Evolutionary conservation across 2,113 vertebrate genomes (phyloP).

Genomic region (Condylura cristata): DNA sequence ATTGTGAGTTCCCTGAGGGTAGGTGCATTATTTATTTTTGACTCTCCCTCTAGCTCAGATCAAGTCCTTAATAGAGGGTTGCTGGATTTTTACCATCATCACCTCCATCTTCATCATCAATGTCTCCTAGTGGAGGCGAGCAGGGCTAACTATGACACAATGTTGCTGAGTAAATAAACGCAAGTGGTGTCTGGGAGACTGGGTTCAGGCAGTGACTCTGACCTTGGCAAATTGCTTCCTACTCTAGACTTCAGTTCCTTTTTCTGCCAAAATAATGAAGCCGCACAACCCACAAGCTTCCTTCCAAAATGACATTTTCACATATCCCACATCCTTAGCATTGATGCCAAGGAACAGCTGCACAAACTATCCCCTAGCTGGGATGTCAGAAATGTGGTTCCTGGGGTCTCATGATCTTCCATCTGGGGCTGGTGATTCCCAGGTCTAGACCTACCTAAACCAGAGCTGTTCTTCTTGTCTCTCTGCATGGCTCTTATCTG

Average conservation of each 20-base stretch:
- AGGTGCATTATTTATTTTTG: neutral
- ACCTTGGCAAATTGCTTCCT: neutral
- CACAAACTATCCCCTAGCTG: conserved; percentile 28
- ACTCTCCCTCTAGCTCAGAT: neutral
- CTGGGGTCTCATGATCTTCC: neutral
- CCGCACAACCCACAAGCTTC: neutral
- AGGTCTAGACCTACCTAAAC: neutral
- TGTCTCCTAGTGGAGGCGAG: neutral
- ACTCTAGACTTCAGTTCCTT: neutral
- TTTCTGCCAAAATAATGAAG: neutral
- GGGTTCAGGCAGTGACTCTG: neutral
- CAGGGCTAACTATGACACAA: neutral
- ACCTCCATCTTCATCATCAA: neutral
- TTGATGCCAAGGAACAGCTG: neutral
- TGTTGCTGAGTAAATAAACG: neutral
- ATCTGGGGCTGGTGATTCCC: neutral
- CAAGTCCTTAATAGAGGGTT: neutral
- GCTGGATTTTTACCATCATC: neutral
- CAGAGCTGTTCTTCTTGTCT: neutral
- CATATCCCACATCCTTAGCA: neutral
- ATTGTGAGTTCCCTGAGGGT: neutral
- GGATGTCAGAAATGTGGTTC: conserved; percentile 25
- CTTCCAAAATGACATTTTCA: neutral
- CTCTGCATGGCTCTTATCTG: conserved; percentile 38
- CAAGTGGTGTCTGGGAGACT: neutral